Percentiles rank a stretch among this genome's conserved stretches.
These are phyloP conservation scores for Andrena praecox DNA, from an alignment of 2,888 invertebrate species.

Conservation along the genomic window DNA sequence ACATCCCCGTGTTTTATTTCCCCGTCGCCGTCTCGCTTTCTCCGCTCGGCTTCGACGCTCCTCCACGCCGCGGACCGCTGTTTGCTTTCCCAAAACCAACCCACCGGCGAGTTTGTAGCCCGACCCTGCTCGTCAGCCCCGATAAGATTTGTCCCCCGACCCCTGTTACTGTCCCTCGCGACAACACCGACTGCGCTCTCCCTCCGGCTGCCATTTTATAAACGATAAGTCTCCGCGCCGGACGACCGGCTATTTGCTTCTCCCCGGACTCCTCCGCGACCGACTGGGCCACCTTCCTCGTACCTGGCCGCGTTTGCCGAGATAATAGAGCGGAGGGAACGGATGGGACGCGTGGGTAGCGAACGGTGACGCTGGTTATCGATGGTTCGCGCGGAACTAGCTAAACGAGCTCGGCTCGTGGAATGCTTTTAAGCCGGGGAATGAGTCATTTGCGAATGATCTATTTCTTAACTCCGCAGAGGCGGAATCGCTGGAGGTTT, in stretches of 20 bases:
- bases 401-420: neutral
- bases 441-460: neutral
- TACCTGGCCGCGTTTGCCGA: slow-evolving; percentile 33
- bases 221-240: slow-evolving; percentile 58
- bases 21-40: slow-evolving; percentile 16
- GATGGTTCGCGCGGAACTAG: neutral
- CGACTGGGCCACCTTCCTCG: neutral
- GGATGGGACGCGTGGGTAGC: neutral
- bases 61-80: slow-evolving; percentile 43
- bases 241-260: slow-evolving; percentile 60
- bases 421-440: neutral
- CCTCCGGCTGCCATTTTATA: slow-evolving; percentile 53
- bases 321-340: slow-evolving; percentile 42
- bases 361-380: neutral
- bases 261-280: slow-evolving; percentile 14
- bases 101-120: slow-evolving; percentile 28
- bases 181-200: slow-evolving; percentile 13
- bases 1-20: slow-evolving; percentile 37
- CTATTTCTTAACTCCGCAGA: no score
- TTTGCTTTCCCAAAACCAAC: slow-evolving; percentile 71
- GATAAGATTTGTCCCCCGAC: slow-evolving; percentile 65
- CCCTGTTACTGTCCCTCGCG: slow-evolving; percentile 3
- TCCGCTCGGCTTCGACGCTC: slow-evolving; percentile 24
- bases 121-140: slow-evolving; percentile 36
- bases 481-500: no score